Evolutionary conservation across 2,888 invertebrate species (phyloP), one percentile per base, ranked within the genome.

Genomic region (Apamea anceps): DNA sequence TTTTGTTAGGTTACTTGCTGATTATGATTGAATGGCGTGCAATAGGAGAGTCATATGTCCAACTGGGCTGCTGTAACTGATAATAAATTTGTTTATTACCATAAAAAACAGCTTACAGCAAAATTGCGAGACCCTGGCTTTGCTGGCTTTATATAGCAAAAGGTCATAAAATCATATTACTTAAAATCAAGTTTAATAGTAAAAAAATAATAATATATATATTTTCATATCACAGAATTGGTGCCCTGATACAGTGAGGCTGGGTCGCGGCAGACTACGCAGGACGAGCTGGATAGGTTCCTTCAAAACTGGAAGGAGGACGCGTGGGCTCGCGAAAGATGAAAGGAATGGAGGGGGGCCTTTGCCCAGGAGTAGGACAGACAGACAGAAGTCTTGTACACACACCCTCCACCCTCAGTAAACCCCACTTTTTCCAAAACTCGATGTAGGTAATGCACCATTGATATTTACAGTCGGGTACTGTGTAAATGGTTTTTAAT

Each of bases 401-500:
- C 37, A 37, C 37, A 37, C 37, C 37, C 37, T 37, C 37, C 28
- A 6, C 6, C 60, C 15, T 62, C 5, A 62, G 15, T 7, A n/a
- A 60, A 7, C 15, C 28, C 15, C 6, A 28, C 1, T 28, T 28
- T 62, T 62, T 62, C 5, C 2, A 62, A 60, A 62, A 62, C 13
- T n/a, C 60, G n/a, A n/a, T n/a, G n/a, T 60, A 60, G 5, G n/a
- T 60, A 32, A n/a, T 42, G 10, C 57, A 7, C 54, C 37, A 37
- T 13, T 37, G 15, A 54, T 37, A 45, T 65, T 78, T n/a, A 45
- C 15, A 4, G 32, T 18, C 2, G 28, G 5, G 7, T 51, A 72
- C 21, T 51, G 32, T 51, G 32, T 42, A n/a, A 81, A 80, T 45
- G 6, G n/a, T 80, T 74, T 74, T 45, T 18, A 80, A 37, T 28